phyloP scores from a whole-genome alignment of 2,113 vertebrate genomes.

The Hemiscyllium ocellatum region DNA sequence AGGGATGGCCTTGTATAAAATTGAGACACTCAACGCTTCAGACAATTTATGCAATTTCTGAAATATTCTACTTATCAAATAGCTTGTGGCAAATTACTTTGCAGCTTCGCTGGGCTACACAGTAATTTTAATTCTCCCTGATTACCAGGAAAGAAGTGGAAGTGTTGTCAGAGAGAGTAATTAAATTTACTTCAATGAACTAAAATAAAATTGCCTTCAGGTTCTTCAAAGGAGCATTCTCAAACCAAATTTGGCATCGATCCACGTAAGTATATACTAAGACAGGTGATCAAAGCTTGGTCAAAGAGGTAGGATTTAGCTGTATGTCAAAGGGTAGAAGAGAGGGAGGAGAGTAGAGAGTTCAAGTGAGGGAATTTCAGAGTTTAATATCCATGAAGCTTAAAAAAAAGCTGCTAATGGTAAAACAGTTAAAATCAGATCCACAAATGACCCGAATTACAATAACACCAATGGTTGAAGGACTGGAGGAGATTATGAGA shows the following conservation, averaged over 20 bases:
- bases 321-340: neutral
- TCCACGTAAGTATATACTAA: neutral
- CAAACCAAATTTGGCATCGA: neutral
- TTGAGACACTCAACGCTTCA: neutral
- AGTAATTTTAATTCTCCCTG: neutral
- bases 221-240: neutral
- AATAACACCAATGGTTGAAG: neutral
- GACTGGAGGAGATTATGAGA: neutral
- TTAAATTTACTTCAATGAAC: no score
- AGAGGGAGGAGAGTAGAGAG: neutral
- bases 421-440: neutral
- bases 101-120: neutral
- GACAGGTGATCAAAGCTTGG: neutral
- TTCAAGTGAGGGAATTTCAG: neutral
- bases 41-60: neutral
- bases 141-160: neutral
- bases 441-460: neutral
- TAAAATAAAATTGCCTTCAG: neutral
- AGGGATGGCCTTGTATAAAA: neutral
- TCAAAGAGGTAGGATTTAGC: neutral
- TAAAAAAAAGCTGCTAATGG: neutral
- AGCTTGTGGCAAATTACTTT: neutral
- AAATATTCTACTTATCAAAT: neutral
- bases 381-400: neutral
- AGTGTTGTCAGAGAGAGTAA: neutral